A percentile compares a stretch with the other conserved stretches of the same genome.
Evolutionary conservation across 1,140 invertebrate genomes (phyloP).

Genomic region (Pygmarrhopalites habei): DNA sequence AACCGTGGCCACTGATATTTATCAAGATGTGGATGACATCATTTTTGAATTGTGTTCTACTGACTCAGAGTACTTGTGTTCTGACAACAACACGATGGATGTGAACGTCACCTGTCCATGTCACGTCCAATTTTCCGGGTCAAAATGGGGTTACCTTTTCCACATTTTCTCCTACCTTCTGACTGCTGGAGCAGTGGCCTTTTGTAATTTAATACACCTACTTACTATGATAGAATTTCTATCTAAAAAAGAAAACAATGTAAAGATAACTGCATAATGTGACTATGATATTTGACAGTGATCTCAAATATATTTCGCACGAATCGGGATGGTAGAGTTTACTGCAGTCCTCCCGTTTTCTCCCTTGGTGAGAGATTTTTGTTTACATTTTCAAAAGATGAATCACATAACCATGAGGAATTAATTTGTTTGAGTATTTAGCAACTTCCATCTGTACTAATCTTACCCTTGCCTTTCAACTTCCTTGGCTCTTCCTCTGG

Average conservation of each 20-base stretch:
- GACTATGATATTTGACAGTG: no score
- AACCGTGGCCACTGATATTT: neutral
- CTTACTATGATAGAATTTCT: no score
- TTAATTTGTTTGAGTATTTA: neutral
- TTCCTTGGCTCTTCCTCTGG: conserved; percentile 11
- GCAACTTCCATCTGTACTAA: neutral
- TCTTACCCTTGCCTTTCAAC: neutral
- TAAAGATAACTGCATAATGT: no score
- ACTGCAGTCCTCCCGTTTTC: neutral
- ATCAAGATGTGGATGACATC: neutral
- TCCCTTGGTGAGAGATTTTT: neutral
- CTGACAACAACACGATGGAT: neutral
- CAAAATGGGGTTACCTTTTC: no score
- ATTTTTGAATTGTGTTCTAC: neutral
- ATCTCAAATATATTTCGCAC: no score
- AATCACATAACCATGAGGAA: neutral
- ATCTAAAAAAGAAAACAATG: no score
- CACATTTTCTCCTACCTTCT: no score
- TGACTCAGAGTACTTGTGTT: neutral
- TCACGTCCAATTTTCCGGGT: no score
- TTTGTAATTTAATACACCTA: no score
- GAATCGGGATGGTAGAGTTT: neutral
- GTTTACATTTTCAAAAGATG: neutral
- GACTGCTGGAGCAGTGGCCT: no score
- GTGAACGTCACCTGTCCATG: neutral